Conservation (phyloP, 2,888 invertebrate species). For the Coremacera marginata region DNA sequence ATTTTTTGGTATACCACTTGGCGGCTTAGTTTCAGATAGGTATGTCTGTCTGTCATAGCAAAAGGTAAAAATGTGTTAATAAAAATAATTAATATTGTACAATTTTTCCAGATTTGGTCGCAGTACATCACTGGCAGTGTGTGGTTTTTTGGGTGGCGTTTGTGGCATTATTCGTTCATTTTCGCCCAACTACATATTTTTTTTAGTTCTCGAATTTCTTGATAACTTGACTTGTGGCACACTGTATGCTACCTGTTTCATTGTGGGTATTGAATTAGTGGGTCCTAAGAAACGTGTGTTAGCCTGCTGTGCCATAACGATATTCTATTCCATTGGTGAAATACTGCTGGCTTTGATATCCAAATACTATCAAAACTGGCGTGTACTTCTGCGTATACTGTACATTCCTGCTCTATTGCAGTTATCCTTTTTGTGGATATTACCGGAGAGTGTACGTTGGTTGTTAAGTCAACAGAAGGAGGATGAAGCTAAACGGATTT, state of each 20-base stretch:
- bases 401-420: slow-evolving; percentile 79
- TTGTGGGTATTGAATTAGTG: slow-evolving; percentile 82
- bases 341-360: slow-evolving; percentile 77
- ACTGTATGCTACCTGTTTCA: slow-evolving; percentile 79
- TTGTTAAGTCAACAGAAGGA: slow-evolving; percentile 75
- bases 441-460: slow-evolving; percentile 84
- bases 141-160: slow-evolving; percentile 73
- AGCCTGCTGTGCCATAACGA: slow-evolving; percentile 78
- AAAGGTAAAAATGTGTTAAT: no score
- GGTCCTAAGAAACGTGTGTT: slow-evolving; percentile 80
- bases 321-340: slow-evolving; percentile 80
- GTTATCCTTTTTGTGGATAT: slow-evolving; percentile 76
- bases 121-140: slow-evolving; percentile 73
- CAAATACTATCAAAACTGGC: slow-evolving; percentile 78
- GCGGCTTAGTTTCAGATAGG: slow-evolving; percentile 77
- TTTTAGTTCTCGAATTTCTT: slow-evolving; percentile 78
- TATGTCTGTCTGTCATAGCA: slow-evolving; percentile 58
- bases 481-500: slow-evolving; percentile 72
- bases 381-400: slow-evolving; percentile 74
- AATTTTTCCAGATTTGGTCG: slow-evolving; percentile 71
- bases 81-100: not conserved
- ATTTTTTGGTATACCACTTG: slow-evolving; percentile 78
- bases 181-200: slow-evolving; percentile 78
- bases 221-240: slow-evolving; percentile 80
- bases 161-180: slow-evolving; percentile 79